Evolutionary conservation across 2,888 invertebrate genomes (phyloP).

Genomic region (Zele albiditarsus): DNA sequence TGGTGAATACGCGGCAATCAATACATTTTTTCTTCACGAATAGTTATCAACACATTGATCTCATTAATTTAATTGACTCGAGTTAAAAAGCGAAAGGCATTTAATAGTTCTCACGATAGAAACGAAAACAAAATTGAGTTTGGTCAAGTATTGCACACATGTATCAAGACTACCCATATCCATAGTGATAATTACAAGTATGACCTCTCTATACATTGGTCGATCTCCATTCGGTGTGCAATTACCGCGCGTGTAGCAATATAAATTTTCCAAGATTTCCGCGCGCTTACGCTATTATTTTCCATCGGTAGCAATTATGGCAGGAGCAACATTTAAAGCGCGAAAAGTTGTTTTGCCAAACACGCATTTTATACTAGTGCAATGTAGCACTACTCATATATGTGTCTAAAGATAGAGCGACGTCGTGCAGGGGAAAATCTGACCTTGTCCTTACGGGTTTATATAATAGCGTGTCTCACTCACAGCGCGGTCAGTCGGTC

Average conservation of each 20-base stretch:
- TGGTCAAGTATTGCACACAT: conserved; percentile 18
- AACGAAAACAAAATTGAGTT: conserved; percentile 8
- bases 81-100: neutral
- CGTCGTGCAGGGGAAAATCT: conserved; percentile 58
- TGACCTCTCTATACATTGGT: conserved; percentile 13
- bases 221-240: neutral
- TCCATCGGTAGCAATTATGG: neutral
- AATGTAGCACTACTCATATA: conserved; percentile 21
- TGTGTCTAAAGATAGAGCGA: conserved; percentile 64
- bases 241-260: neutral
- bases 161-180: neutral
- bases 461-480: conserved; percentile 64
- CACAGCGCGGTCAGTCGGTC: conserved; percentile 52
- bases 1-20: neutral
- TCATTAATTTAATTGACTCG: conserved; percentile 1
- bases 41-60: conserved; percentile 7
- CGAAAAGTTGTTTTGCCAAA: conserved; percentile 54
- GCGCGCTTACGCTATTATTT: neutral
- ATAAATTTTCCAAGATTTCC: conserved; percentile 26
- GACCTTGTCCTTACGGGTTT: conserved; percentile 68
- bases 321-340: conserved; percentile 22
- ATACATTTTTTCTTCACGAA: neutral
- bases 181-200: conserved; percentile 16
- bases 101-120: neutral
- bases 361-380: conserved; percentile 40